phyloP scores from a whole-genome alignment of 2,113 vertebrate genomes.

The Rhinoptilus africanus region DNA sequence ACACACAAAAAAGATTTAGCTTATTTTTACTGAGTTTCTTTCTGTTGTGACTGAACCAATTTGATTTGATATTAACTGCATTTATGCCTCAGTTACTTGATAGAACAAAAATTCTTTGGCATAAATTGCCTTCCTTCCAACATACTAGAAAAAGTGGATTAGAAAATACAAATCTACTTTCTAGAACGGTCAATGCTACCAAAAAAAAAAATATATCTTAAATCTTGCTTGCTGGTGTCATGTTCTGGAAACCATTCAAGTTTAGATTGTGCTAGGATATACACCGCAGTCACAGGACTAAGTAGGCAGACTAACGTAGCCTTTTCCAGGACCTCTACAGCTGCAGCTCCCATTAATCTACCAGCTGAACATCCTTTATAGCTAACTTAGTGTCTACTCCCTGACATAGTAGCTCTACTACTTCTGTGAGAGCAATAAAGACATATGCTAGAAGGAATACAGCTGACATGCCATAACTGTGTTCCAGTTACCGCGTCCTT shows the following conservation, averaged over 20 bases:
- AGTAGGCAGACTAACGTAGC: not conserved
- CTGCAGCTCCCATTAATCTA: not conserved
- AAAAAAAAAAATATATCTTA: not conserved
- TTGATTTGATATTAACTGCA: not conserved
- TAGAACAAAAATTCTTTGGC: constrained; percentile 8
- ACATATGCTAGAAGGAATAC: not conserved
- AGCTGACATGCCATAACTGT: not conserved
- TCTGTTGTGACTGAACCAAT: not conserved
- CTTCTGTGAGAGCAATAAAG: not conserved
- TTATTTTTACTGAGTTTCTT: constrained; percentile 10
- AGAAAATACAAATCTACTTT: constrained; percentile 18
- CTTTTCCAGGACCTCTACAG: not conserved
- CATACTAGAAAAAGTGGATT: not conserved
- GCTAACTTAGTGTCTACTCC: not conserved
- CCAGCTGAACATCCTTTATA: not conserved
- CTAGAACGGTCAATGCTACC: not conserved
- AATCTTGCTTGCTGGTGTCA: not conserved
- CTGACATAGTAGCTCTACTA: not conserved
- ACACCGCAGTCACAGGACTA: not conserved
- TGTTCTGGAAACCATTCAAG: not conserved
- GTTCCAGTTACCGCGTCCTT: not conserved
- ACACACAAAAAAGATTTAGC: not conserved
- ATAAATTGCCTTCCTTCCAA: not conserved
- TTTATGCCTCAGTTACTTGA: not conserved
- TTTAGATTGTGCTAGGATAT: not conserved